These are phyloP conservation scores for Tenthredo amoena DNA, from an alignment of 2,888 invertebrate species.

Conservation along the genomic window DNA sequence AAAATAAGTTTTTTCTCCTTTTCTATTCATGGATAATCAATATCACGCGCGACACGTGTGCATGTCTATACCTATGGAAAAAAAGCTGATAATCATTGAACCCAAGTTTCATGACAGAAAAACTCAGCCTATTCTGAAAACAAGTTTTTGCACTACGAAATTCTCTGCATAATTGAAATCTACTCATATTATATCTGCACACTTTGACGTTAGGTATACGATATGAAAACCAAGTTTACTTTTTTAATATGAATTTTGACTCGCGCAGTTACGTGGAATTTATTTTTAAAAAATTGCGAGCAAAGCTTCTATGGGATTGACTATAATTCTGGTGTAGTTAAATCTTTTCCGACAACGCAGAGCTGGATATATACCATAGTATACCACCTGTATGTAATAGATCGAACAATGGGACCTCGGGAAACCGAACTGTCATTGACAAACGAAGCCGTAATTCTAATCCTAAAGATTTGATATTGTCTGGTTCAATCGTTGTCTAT, in stretches of 20 bases:
- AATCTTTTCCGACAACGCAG: background rate
- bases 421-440: background rate
- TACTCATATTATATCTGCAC: background rate
- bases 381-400: background rate
- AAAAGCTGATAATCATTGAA: background rate
- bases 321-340: background rate
- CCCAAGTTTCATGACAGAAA: background rate
- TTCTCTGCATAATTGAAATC: background rate
- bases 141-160: background rate
- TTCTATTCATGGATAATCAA: background rate
- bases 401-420: background rate
- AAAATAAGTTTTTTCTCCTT: background rate
- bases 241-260: background rate
- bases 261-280: background rate
- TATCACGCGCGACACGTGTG: background rate
- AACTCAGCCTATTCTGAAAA: background rate
- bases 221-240: background rate
- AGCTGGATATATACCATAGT: slow-evolving; percentile 2
- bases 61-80: background rate
- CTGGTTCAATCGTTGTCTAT: slow-evolving; percentile 35
- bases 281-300: background rate
- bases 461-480: slow-evolving; percentile 30
- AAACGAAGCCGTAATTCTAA: slow-evolving; percentile 22
- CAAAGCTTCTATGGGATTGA: background rate
- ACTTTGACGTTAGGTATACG: background rate